Percentiles rank a stretch among this genome's conserved stretches.
These are phyloP conservation scores for Lycia hirtaria DNA, from an alignment of 2,888 invertebrate genomes.

Conservation along the genomic window DNA sequence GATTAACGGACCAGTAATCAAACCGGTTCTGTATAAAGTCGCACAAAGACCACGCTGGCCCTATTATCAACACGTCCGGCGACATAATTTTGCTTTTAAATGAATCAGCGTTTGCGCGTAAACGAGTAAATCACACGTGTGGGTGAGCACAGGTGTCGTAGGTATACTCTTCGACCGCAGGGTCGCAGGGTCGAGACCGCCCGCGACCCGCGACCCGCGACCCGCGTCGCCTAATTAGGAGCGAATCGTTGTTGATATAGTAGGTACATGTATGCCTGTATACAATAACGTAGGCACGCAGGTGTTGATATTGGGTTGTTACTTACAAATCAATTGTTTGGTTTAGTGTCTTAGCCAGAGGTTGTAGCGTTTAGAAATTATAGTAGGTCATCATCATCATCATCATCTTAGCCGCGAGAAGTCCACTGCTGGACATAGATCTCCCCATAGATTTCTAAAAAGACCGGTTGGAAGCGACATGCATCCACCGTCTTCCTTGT, in stretches of 20 bases:
- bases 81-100: slow-evolving; percentile 25
- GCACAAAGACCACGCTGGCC: neutral
- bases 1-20: neutral
- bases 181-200: slow-evolving; percentile 25
- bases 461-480: too few relatives aligned
- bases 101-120: slow-evolving; percentile 25
- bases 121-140: slow-evolving; percentile 30
- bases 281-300: neutral
- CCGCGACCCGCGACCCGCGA: slow-evolving; percentile 22
- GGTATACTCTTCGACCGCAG: slow-evolving; percentile 34
- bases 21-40: neutral
- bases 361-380: neutral
- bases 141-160: slow-evolving; percentile 30
- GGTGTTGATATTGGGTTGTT: neutral
- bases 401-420: too few relatives aligned
- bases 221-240: slow-evolving; percentile 31
- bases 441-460: too few relatives aligned
- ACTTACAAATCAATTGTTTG: too few relatives aligned
- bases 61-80: slow-evolving; percentile 7
- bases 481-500: too few relatives aligned
- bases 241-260: slow-evolving; percentile 11
- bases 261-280: neutral
- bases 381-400: too few relatives aligned
- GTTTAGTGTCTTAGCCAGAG: too few relatives aligned
- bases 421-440: too few relatives aligned